These are phyloP conservation scores for Drosophila acutilabella DNA, from an alignment of 2,888 invertebrate genomes.

Conservation along the genomic window DNA sequence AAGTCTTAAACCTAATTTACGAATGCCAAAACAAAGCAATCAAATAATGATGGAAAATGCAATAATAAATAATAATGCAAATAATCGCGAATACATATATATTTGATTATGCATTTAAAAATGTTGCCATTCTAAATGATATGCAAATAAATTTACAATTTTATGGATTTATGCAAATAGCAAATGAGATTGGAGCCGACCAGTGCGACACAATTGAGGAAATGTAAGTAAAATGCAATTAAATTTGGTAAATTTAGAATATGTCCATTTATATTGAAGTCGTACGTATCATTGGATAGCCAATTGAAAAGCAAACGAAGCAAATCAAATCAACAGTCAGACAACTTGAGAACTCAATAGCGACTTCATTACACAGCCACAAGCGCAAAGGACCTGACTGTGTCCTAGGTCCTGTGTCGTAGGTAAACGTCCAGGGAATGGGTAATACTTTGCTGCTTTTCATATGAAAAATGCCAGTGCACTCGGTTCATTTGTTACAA, in stretches of 20 bases:
- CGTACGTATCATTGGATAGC: conserved; percentile 5
- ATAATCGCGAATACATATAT: conserved; percentile 10
- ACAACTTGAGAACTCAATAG: conserved; percentile 56
- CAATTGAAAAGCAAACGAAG: conserved; percentile 38
- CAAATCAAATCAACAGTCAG: conserved; percentile 47
- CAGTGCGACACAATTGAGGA: neutral
- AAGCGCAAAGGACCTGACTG: conserved; percentile 12
- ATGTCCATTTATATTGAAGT: neutral
- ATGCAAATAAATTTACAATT: conserved; percentile 30
- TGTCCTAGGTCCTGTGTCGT: too few species aligned
- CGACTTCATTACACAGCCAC: conserved; percentile 55
- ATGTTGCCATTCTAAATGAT: conserved; percentile 54
- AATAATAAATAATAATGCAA: conserved; percentile 53
- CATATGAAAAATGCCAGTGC: conserved; percentile 34
- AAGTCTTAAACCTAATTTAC: conserved; percentile 13
- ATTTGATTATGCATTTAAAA: conserved; percentile 19
- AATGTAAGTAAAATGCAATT: conserved; percentile 63
- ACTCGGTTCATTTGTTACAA: conserved; percentile 68
- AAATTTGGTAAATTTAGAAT: conserved; percentile 34
- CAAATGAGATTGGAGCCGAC: conserved; percentile 27
- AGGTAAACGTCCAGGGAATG: neutral
- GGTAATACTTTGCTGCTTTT: neutral
- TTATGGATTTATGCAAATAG: conserved; percentile 63
- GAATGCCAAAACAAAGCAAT: conserved; percentile 3
- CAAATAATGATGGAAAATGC: conserved; percentile 4